Evolutionary conservation across 1,140 invertebrate species (phyloP), one percentile per base, ranked within the genome.

Genomic region (Tachypleus tridentatus): DNA sequence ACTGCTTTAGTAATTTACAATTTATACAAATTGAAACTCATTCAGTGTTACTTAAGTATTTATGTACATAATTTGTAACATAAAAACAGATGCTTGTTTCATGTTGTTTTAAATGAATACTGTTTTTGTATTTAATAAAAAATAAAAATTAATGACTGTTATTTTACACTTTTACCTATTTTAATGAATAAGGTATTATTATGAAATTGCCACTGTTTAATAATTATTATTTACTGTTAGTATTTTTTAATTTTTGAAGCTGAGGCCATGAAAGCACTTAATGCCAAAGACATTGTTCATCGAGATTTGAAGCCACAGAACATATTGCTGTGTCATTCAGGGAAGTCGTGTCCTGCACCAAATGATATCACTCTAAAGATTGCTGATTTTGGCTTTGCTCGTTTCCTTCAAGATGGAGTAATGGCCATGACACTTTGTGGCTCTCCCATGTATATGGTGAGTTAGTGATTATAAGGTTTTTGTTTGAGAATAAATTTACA

Each of bases 371-470:
- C 85, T 60, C 82, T 98, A 9, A 99, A 98, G 51, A 72, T 82
- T 83, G 69, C 97, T 73, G 97, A 99, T 81, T 99, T 99, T 83
- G 97, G 97, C 29, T 99, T 99, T 81, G 97, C 97, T 51, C 82
- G 97, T 74, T 98, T 98, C 78, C 80, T 99, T 5, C 87, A 95
- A 78, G 96, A 99, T 77, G 97, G 97, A 60, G 94, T 96, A 11
- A 99, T 99, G 97, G 97, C 97, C 59, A 96, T 93, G 60, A 99
- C 97, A 52, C 80, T 99, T 3, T 99, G 97, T 79, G 97, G 97
- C 29, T 98, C 96, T 52, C 97, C 97, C 3, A 98, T 99, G 96
- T 99, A 99, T 74, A 99, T 99, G 97, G 89, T 90, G 76, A 77
- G 76, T 74, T 56, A 10, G 11, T 56, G 29, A 29, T 29, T 29